phyloP scores from a whole-genome alignment of 1,140 invertebrate species.

The Trachymyrmex septentrionalis region DNA sequence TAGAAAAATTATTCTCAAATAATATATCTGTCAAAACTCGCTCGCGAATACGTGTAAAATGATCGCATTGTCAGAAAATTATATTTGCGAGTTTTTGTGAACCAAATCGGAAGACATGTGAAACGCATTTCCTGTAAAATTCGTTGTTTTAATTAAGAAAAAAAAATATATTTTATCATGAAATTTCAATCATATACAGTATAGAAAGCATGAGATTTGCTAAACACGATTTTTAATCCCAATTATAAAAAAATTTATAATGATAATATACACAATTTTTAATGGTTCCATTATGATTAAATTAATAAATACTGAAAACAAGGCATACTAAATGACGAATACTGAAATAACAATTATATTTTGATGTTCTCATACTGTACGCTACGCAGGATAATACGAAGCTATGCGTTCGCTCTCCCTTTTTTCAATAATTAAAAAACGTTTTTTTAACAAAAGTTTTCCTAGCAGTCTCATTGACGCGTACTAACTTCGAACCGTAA shows the following conservation, averaged over 20 bases:
- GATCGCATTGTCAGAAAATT: not conserved
- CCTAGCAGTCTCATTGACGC: not conserved
- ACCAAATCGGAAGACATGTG: not conserved
- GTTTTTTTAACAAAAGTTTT: conserved; percentile 33
- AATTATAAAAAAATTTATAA: not conserved
- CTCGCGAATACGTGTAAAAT: not conserved
- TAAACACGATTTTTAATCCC: not conserved
- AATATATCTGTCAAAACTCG: not conserved
- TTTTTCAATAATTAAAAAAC: conserved; percentile 59
- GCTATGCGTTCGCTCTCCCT: too few relatives aligned
- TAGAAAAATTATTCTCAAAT: conserved; percentile 5
- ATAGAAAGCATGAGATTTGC: not conserved
- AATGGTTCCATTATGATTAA: not conserved
- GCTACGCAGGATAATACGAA: too few relatives aligned
- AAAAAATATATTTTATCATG: not conserved
- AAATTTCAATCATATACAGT: not conserved
- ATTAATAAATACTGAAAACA: conserved; percentile 2
- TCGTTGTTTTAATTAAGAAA: not conserved
- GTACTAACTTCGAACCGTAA: conserved; percentile 78
- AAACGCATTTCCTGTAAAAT: conserved; percentile 4
- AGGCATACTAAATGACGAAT: too few relatives aligned
- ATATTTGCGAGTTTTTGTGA: not conserved
- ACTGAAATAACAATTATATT: too few relatives aligned
- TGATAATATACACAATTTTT: not conserved
- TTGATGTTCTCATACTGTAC: too few relatives aligned